Evolutionary conservation across 1,140 invertebrate genomes (phyloP), one percentile per base, ranked within the genome.

Genomic region (Drosophila kohkoa): DNA sequence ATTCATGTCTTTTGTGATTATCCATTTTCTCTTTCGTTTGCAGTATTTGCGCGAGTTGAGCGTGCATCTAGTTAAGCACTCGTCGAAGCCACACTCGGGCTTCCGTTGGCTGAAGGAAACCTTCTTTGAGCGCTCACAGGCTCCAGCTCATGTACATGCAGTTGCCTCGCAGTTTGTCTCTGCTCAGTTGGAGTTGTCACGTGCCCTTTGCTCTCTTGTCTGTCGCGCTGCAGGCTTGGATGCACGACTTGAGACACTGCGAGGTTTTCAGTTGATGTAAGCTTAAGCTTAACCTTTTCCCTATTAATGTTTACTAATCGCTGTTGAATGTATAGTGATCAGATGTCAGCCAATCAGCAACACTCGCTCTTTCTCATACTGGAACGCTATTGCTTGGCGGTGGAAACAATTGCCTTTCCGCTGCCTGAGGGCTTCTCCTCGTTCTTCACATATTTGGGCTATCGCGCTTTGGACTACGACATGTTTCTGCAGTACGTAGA

Each of bases 401-500:
- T 96, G 20, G 96, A 97, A 89, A 95, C 94, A n/a, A 94, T 96
- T 55, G 96, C 96, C 7, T 97, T 96, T 93, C 97, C 97, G 1
- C 93, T 97, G 66, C 96, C 97, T 28, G 95, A 96, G 87, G 97
- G 97, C 16, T 97, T 97, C 82, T 95, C 96, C 8, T 97, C 97
- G 8, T 98, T 97, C 93, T 96, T 97, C 85, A 96, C 96, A 7
- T 97, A 96, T 91, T 93, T 98, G 46, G 97, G 96, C 1, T 97
- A 97, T 90, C 93, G 95, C 72, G 95, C 96, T 1, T 89, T 97
- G 59, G 94, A 94, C 51, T 97, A 96, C 91, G 93, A 95, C 49
- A 95, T 95, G 79, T 97, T 97, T 90, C 79, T 96, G 41, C 96
- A 97, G 91, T 97, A 97, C 88, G 95, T 97, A 41, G 95, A 96